A percentile compares a stretch with the other conserved stretches of the same genome.
These are phyloP conservation scores for Blastobasis adustella DNA, from an alignment of 2,888 invertebrate genomes.

Conservation along the genomic window DNA sequence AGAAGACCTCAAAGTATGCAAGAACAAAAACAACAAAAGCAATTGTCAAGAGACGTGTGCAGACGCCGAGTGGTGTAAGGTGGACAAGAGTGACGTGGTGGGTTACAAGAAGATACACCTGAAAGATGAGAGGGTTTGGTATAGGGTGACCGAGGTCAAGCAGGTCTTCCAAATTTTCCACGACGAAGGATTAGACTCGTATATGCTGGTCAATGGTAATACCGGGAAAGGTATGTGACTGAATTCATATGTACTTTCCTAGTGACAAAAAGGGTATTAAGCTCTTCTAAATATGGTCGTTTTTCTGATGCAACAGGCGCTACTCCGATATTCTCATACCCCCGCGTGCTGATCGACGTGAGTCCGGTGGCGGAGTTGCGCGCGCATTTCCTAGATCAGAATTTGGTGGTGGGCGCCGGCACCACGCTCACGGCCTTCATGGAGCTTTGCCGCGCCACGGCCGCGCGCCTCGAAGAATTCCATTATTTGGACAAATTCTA, in stretches of 20 bases:
- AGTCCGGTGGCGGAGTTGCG: conserved; percentile 74
- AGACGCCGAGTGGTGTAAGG: conserved; percentile 31
- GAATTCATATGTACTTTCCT: too few species aligned
- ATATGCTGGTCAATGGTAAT: conserved; percentile 81
- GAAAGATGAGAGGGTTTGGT: conserved; percentile 60
- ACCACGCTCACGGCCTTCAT: conserved; percentile 62
- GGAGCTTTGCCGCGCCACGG: conserved; percentile 41
- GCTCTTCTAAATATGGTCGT: too few species aligned
- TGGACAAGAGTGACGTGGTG: conserved; percentile 19
- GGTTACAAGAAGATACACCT: conserved; percentile 34
- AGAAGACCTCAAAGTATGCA: conserved; percentile 32
- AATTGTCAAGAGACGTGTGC: too few species aligned
- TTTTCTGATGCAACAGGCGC: conserved; percentile 36
- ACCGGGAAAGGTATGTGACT: conserved; percentile 77
- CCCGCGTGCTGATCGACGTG: conserved; percentile 78
- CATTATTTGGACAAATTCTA: conserved; percentile 69
- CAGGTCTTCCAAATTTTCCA: conserved; percentile 70
- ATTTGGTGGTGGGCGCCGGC: conserved; percentile 74
- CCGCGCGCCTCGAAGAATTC: conserved; percentile 45
- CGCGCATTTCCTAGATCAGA: conserved; percentile 45
- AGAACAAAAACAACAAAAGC: conserved; percentile 7
- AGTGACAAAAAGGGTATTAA: too few species aligned
- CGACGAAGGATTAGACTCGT: conserved; percentile 50
- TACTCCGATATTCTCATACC: conserved; percentile 51
- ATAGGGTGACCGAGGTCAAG: conserved; percentile 60